Evolutionary conservation across 2,113 vertebrate species (phyloP).

Genomic region (Zosterops borbonicus): DNA sequence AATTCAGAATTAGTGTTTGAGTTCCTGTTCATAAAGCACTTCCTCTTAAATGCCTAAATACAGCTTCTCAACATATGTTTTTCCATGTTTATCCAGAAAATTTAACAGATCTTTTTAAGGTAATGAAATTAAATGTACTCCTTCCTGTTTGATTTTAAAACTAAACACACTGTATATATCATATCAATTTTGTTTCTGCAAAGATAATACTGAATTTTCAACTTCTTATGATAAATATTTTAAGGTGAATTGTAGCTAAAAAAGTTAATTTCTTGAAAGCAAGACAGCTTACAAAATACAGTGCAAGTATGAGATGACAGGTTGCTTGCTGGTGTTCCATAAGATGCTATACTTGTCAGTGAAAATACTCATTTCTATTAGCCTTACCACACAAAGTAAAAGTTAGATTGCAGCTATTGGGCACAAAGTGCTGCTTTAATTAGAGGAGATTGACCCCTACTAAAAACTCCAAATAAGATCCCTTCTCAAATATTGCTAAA

Average conservation of each 20-base stretch:
- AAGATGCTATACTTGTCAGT: not conserved
- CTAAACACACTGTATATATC: not conserved
- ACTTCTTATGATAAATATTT: not conserved
- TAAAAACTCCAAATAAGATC: not conserved
- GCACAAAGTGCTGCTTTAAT: not conserved
- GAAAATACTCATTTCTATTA: not conserved
- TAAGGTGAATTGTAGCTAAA: not conserved
- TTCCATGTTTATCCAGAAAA: not conserved
- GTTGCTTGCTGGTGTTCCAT: not conserved
- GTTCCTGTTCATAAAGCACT: not conserved
- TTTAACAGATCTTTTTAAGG: not conserved
- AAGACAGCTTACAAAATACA: not conserved
- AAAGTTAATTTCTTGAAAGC: not conserved
- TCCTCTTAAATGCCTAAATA: not conserved
- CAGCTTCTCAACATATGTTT: not conserved
- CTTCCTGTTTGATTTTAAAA: not conserved
- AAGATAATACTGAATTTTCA: not conserved
- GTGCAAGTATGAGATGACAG: not conserved
- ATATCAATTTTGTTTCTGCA: not conserved
- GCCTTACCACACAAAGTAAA: not conserved
- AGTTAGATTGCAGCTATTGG: not conserved
- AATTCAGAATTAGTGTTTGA: not conserved
- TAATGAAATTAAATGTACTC: not conserved
- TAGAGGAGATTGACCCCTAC: fast-evolving
- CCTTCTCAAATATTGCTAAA: not conserved